A percentile compares a stretch with the other conserved stretches of the same genome.
Conservation (phyloP, 2,797 vertebrate species). For the Percopsis omiscomaycus region DNA sequence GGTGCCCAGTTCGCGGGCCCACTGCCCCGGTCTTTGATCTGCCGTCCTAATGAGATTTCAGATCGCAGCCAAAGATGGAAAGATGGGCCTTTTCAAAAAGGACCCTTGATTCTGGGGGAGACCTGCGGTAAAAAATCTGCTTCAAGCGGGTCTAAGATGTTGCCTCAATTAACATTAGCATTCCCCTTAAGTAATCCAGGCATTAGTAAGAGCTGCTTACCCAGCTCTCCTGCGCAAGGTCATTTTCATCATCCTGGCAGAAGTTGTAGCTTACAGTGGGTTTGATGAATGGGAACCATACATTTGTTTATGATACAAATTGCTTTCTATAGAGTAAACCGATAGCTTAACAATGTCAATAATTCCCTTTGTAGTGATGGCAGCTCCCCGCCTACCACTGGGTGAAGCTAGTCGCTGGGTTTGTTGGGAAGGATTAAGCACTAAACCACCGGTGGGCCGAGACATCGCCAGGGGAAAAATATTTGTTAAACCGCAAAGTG, state of each 20-base stretch:
- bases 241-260: slow-evolving; percentile 59
- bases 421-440: slow-evolving; percentile 70
- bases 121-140: slow-evolving; percentile 60
- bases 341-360: slow-evolving; percentile 72
- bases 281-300: slow-evolving; percentile 44
- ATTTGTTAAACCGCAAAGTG: slow-evolving; percentile 78
- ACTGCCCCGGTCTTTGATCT: slow-evolving; percentile 71
- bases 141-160: slow-evolving; percentile 60
- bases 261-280: slow-evolving; percentile 45
- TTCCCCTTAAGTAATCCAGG: slow-evolving; percentile 56
- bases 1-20: slow-evolving; percentile 66
- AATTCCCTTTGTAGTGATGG: slow-evolving; percentile 72
- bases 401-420: slow-evolving; percentile 58
- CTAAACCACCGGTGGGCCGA: slow-evolving; percentile 71
- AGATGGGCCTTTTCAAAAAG: slow-evolving; percentile 61
- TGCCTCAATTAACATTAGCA: slow-evolving; percentile 70
- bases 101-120: slow-evolving; percentile 60
- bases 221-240: slow-evolving; percentile 57
- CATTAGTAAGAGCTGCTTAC: slow-evolving; percentile 67
- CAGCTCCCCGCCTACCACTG: slow-evolving; percentile 57
- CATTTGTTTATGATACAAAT: slow-evolving; percentile 58
- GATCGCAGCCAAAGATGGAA: slow-evolving; percentile 70
- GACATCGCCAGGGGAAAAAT: slow-evolving; percentile 71
- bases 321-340: slow-evolving; percentile 59
- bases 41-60: slow-evolving; percentile 74